These are phyloP conservation scores for Palaemon carinicauda DNA, from an alignment of 1,140 invertebrate species.

Conservation along the genomic window DNA sequence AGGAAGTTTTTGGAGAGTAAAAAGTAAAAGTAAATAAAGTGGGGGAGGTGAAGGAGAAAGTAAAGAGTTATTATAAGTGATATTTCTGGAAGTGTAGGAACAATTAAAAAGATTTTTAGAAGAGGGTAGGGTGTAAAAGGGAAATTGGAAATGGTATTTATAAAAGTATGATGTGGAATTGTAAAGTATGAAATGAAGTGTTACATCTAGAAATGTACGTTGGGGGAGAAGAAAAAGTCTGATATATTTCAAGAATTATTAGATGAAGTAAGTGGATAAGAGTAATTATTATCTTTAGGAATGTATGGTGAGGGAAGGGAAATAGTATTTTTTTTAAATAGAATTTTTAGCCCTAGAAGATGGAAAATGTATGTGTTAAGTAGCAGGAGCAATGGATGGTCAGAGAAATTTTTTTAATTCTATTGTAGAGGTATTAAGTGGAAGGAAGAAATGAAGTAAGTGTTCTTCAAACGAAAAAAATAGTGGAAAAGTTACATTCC, in stretches of 20 bases:
- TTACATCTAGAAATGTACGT: background rate
- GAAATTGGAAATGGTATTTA: background rate
- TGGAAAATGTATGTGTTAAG: too few relatives aligned
- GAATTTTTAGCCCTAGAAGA: too few relatives aligned
- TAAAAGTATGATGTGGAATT: too few relatives aligned
- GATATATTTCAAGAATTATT: too few relatives aligned
- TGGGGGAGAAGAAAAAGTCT: background rate
- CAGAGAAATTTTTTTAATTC: too few relatives aligned
- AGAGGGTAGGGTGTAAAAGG: background rate
- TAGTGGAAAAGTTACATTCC: background rate
- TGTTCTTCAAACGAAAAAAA: background rate
- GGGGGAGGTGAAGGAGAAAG: background rate
- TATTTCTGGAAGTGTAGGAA: background rate
- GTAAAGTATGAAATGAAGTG: too few relatives aligned
- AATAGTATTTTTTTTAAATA: too few relatives aligned
- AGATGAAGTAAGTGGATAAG: background rate
- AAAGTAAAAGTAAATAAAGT: background rate
- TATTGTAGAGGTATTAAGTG: too few relatives aligned
- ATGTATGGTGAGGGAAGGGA: background rate
- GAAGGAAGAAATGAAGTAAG: background rate
- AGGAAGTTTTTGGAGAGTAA: background rate
- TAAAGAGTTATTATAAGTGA: too few relatives aligned
- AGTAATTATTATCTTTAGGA: background rate
- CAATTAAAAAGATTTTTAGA: background rate
- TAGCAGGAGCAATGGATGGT: too few relatives aligned